These are phyloP conservation scores for Papilio glaucus DNA, from an alignment of 1,140 invertebrate species.

Conservation along the genomic window DNA sequence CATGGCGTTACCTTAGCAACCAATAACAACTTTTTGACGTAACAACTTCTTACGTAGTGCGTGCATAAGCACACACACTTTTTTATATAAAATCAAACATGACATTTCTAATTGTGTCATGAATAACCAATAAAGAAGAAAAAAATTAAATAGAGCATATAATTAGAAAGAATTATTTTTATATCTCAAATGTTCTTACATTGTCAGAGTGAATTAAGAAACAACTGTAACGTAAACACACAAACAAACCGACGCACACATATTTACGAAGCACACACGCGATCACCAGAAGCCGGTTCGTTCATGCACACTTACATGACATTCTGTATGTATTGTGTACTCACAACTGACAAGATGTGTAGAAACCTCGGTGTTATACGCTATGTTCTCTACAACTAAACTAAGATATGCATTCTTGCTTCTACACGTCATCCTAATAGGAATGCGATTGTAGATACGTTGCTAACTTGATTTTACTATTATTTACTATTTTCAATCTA, in stretches of 20 bases:
- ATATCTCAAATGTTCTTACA: too few relatives aligned
- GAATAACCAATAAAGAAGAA: too few relatives aligned
- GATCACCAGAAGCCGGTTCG: constrained; percentile 8
- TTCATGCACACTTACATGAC: neutral
- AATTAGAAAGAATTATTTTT: too few relatives aligned
- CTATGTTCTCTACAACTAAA: neutral
- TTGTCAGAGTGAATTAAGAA: too few relatives aligned
- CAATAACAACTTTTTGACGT: too few relatives aligned
- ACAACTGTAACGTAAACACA: constrained; percentile 1
- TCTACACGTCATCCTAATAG: constrained; percentile 29
- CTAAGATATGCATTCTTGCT: constrained; percentile 28
- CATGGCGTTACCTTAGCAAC: too few relatives aligned
- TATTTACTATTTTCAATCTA: constrained; percentile 7
- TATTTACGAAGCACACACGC: neutral
- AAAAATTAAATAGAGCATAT: too few relatives aligned
- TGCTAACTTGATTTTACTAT: constrained; percentile 30
- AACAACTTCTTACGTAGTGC: too few relatives aligned
- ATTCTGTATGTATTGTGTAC: too few relatives aligned
- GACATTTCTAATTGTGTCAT: too few relatives aligned
- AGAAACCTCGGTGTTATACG: constrained; percentile 1
- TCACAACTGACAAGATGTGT: neutral
- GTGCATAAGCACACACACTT: too few relatives aligned
- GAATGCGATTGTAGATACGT: constrained; percentile 32
- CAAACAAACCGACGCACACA: constrained; percentile 11
- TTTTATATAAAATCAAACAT: too few relatives aligned